Evolutionary conservation across 2,797 vertebrate genomes (phyloP), one percentile per base, ranked within the genome.

Genomic region (Coreius guichenoti): DNA sequence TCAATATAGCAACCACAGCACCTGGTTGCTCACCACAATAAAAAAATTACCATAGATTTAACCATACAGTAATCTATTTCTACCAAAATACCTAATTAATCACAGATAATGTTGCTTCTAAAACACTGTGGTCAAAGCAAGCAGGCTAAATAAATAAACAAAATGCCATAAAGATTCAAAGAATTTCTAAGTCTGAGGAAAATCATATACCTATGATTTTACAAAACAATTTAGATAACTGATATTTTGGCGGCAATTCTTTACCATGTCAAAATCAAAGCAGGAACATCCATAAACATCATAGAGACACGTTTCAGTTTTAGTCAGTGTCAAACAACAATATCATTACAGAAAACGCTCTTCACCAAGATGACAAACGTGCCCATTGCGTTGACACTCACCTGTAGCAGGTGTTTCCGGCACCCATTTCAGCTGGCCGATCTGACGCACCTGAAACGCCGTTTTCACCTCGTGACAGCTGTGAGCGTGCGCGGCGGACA

Each of bases 401-500:
- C 97, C 97, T 94, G 95, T 94, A 72, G 92, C 95, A 91, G 97
- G 97, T 91, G 95, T 95, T 92, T 97, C 97, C 76, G 97, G 97
- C 3, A 98, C 97, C 91, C 96, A 95, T 88, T 95, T 94, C 89
- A 96, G 94, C 73, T 95, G 95, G 3, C 97, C 97, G 89, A 98
- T 96, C 92, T 96, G 96, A 68, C 96, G 96, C 91, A 97, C 90
- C 94, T 98, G 97, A 89, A 97, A 98, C 69, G 96, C 97, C 49
- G 96, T 96, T 91, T 95, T 95, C 89, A 98, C 97, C 91, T 97
- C 97, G 92, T 97, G 96, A 93, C 97, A 98, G 94, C 96, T 98
- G 89, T 97, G 95, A 47, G 95, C 90, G 88, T 88, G 91, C 88
- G 87, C 93, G 81, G 79, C 83, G 63, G 88, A 87, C 67, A 90